Conservation (phyloP, 2,888 invertebrate genomes). For the Hartigia nigra region DNA sequence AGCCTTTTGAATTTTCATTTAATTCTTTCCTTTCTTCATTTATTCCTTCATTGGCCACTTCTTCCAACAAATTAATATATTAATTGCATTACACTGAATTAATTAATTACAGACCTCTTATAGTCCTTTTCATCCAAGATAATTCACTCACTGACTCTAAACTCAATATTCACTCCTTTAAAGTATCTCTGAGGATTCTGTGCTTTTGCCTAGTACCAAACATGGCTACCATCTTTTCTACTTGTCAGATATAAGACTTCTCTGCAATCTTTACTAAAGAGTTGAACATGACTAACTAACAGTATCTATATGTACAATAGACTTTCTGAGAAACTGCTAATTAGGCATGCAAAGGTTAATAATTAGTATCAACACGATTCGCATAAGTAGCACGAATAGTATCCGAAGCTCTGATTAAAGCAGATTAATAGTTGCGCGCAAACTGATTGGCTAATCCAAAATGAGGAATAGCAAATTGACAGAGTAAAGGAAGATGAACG, state of each 20-base stretch:
- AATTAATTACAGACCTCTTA: not conserved
- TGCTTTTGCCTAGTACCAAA: too few species aligned
- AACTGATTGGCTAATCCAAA: not conserved
- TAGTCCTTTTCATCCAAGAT: not conserved
- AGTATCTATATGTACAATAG: not conserved
- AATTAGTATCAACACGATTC: not conserved
- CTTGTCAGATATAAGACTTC: too few species aligned
- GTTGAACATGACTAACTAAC: not conserved
- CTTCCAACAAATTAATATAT: not conserved
- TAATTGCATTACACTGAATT: not conserved
- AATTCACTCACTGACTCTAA: not conserved
- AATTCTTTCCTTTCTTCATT: not conserved
- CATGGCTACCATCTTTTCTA: too few species aligned
- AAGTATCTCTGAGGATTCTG: too few species aligned
- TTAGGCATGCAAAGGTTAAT: not conserved
- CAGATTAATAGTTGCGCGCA: not conserved
- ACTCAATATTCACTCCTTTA: not conserved
- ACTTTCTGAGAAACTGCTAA: not conserved
- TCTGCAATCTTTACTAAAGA: not conserved
- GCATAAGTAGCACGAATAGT: not conserved
- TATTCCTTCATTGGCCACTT: not conserved
- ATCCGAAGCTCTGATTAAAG: not conserved
- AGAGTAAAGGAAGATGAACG: slow-evolving; percentile 19
- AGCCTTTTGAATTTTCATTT: not conserved
- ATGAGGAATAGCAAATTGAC: slow-evolving; percentile 26